Conservation (phyloP, 2,797 vertebrate species). For the Chelidonichthys spinosus region DNA sequence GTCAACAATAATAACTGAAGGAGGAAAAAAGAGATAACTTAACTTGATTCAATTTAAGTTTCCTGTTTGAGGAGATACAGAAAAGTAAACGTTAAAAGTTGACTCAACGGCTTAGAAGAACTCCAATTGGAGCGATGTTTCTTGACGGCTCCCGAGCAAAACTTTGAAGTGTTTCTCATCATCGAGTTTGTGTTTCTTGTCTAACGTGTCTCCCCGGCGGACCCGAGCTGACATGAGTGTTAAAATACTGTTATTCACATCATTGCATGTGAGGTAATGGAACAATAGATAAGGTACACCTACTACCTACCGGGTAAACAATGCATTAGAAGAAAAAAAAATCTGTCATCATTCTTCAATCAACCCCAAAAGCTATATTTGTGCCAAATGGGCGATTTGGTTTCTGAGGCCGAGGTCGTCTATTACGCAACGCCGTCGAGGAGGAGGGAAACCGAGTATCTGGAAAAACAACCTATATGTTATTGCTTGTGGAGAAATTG, state of each 20-base stretch:
- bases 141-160: constrained; percentile 52
- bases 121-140: constrained; percentile 49
- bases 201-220: constrained; percentile 44
- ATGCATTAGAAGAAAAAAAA: constrained; percentile 42
- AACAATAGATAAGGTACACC: constrained; percentile 66
- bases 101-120: constrained; percentile 42
- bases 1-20: neutral
- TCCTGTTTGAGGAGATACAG: neutral
- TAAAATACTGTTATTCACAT: constrained; percentile 75
- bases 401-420: constrained; percentile 23
- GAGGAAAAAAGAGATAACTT: neutral
- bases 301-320: constrained; percentile 56
- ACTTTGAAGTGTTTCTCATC: constrained; percentile 68
- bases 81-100: constrained; percentile 19
- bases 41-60: constrained; percentile 4
- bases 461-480: constrained; percentile 27
- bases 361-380: constrained; percentile 56
- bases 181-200: constrained; percentile 63
- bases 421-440: constrained; percentile 21
- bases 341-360: constrained; percentile 51
- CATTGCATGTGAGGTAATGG: constrained; percentile 74
- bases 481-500: constrained; percentile 30
- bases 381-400: constrained; percentile 48
- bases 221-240: constrained; percentile 62
- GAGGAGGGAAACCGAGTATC: constrained; percentile 21